These are phyloP conservation scores for Willowsia nigromaculata DNA, from an alignment of 2,888 invertebrate species.

Conservation along the genomic window DNA sequence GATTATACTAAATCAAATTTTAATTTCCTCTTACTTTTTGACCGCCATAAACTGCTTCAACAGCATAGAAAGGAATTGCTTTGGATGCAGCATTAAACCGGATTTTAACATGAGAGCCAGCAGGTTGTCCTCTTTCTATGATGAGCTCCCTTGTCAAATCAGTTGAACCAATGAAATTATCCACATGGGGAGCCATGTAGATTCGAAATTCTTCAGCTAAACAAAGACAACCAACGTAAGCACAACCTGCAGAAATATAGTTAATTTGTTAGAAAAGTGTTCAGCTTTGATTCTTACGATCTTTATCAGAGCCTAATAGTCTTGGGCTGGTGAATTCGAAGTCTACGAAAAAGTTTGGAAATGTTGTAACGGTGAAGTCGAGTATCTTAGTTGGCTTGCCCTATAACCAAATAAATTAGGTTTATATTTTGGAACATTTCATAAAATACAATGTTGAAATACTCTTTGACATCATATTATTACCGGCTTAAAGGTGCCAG, in stretches of 20 bases:
- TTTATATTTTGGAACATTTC: not conserved
- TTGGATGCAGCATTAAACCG: not conserved
- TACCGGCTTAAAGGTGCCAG: conserved; percentile 66
- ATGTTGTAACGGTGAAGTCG: conserved; percentile 65
- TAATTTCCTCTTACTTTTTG: conserved; percentile 62
- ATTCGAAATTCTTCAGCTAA: conserved; percentile 64
- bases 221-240: not conserved
- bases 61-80: conserved; percentile 66
- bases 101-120: conserved; percentile 55
- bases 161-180: conserved; percentile 68
- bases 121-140: conserved; percentile 39
- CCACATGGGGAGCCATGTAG: conserved; percentile 67
- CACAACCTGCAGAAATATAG: too few species aligned
- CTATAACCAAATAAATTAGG: conserved; percentile 29
- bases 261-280: too few species aligned
- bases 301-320: conserved; percentile 65
- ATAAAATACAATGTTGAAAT: not conserved
- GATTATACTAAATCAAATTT: not conserved
- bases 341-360: conserved; percentile 43
- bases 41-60: conserved; percentile 68
- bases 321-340: conserved; percentile 73
- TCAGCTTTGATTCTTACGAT: conserved; percentile 39
- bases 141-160: conserved; percentile 37
- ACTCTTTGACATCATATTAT: not conserved
- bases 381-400: conserved; percentile 70